Base-by-base conservation (phyloP, 2,888 invertebrate genomes). In the Scelioninae gen. 1 region DNA sequence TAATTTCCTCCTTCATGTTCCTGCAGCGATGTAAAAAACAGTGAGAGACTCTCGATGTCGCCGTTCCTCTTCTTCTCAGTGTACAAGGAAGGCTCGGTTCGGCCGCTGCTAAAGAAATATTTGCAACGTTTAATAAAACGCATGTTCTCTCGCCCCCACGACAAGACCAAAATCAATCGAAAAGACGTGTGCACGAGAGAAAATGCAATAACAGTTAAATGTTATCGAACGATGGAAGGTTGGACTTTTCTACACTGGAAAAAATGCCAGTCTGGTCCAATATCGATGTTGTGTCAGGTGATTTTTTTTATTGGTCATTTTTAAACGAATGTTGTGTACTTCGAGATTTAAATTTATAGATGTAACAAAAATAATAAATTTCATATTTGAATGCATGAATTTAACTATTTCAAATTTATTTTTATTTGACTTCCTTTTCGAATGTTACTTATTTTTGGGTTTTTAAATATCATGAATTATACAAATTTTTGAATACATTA, bases 1-100 rank as follows among this genome's bases (percentile, higher is more conserved):
- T 97, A 98, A 87, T 93, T 94, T 77, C 97, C 97, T 43, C 95
- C 96, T 94, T 97, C 96, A 74, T 95, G 94, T 85, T 95, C 95
- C 47, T 95, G 94, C 86, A 97, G 93, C 43, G 95, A 95, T 62
- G 95, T 94, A 91, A 97, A 96, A 91, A 96, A 95, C 79, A 97
- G 94, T 72, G 95, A 94, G 86, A 96, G 93, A 85, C 94, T 94
- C 85, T 95, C 94, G 89, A 95, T 95, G 47, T 94, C 94, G 68
- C 94, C 94, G 68, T 87, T 93, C 7, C 56, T 68, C 29, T 63
- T 63, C 80, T 94, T 93, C 89, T 96, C 96, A 72, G 95, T 95
- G 92, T 95, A 95, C 93, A 96, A 95, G 84, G 94, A 93, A 9
- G 95, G 94, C 85, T 93, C 88, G 47, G 86, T 34, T 9, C 65